Evolutionary conservation across 2,888 invertebrate species (phyloP), one percentile per base, ranked within the genome.

Genomic region (Sacculina carcini): DNA sequence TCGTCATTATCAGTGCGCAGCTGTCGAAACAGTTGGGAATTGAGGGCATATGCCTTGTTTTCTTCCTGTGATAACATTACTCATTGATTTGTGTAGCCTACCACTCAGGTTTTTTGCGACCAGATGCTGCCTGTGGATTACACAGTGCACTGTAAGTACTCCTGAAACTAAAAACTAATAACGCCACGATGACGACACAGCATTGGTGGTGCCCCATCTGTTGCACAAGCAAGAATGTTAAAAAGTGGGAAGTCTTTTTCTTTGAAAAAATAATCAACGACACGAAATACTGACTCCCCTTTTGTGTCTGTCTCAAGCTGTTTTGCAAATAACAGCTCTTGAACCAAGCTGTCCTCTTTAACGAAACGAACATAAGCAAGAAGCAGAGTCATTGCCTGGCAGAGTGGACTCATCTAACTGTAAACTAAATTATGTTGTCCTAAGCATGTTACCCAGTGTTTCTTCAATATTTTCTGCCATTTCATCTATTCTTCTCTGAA

Each of bases 261-360:
- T 28, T 48, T 26, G 46, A 55, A 55, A 52, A 50, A 50, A 29
- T 42, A 40, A 47, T 53, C 26, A 51, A 48, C 24, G 19, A 32
- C 50, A 46, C 34, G 50, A 52, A 52, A 52, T 52, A 56, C 26
- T 7, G 55, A 42, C 51, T 56, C 52, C 19, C 55, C 53, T 53
- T 52, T 55, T 5, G 53, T 54, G 34, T 51, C 46, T 6, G 52
- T 56, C 39, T 49, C 44, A 10, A 54, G 49, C 29, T 34, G 28
- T 52, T 42, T 52, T 16, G 52, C 54, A 52, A 56, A 51, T 46
- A 56, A 50, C 49, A 56, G 24, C 48, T 56, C 55, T 53, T 56
- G 51, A 19, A 19, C 38, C 26, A 48, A 49, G 34, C 31, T 51
- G 21, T 29, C 29, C 42, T 51, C 28, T 32, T 14, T 51, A 23